Evolutionary conservation across 2,113 vertebrate genomes (phyloP).

Genomic region (Chloropsis hardwickii): DNA sequence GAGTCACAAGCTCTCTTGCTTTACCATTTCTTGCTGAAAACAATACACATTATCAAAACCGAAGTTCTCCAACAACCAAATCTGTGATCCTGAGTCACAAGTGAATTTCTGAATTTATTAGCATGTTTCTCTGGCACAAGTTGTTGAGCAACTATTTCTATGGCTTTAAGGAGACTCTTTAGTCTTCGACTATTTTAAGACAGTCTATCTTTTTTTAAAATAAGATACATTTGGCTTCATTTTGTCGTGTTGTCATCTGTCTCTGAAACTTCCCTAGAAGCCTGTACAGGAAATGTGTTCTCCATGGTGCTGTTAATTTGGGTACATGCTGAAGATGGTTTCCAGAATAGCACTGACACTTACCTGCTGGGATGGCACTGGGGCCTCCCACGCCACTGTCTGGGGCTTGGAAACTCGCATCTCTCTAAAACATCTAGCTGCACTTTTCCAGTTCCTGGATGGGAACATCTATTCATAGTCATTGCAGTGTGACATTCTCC

Average conservation of each 20-base stretch:
- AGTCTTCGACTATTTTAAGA: background rate
- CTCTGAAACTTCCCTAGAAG: background rate
- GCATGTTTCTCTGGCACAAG: background rate
- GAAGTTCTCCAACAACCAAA: background rate
- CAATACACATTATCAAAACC: background rate
- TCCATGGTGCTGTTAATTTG: background rate
- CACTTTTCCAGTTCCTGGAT: conserved; percentile 16
- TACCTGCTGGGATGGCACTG: background rate
- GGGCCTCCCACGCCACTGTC: background rate
- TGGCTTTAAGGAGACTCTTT: background rate
- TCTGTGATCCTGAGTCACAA: background rate
- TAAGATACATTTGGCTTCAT: background rate
- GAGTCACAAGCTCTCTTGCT: background rate
- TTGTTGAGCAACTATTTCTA: background rate
- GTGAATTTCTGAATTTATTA: background rate
- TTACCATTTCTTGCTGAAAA: background rate
- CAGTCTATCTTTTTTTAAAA: background rate
- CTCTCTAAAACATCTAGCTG: background rate
- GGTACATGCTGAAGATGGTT: background rate
- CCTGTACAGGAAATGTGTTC: background rate
- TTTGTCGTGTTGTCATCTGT: conserved; percentile 3
- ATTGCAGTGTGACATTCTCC: background rate
- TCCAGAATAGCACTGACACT: conserved; percentile 1
- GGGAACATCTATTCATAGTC: background rate
- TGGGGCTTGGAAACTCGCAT: background rate